A percentile compares a stretch with the other conserved stretches of the same genome.
phyloP scores from a whole-genome alignment of 2,888 invertebrate genomes.

The Leptothorax acervorum region DNA sequence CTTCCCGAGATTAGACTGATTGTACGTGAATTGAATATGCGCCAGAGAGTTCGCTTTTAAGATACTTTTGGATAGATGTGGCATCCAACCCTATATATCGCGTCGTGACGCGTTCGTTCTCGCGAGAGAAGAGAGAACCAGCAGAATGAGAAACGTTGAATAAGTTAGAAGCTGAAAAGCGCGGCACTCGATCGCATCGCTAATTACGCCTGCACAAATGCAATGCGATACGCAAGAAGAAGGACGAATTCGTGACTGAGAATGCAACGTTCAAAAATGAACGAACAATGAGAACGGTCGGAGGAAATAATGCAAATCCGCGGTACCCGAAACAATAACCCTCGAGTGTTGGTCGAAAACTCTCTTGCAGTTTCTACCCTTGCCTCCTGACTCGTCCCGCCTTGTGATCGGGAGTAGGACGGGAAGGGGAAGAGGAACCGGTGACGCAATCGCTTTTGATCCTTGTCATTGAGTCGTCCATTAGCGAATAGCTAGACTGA shows the following conservation, averaged over 20 bases:
- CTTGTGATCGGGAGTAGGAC: constrained; percentile 15
- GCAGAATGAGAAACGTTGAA: constrained; percentile 49
- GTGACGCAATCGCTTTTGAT: constrained; percentile 71
- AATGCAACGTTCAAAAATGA: constrained; percentile 72
- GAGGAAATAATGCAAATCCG: constrained; percentile 75
- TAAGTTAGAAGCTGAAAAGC: constrained; percentile 66
- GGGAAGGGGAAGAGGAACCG: constrained; percentile 52
- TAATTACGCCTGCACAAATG: constrained; percentile 73
- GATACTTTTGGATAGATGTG: constrained; percentile 21
- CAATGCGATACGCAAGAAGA: constrained; percentile 66
- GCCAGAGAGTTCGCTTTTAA: constrained; percentile 27
- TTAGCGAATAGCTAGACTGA: not conserved
- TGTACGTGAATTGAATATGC: constrained; percentile 22
- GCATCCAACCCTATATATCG: constrained; percentile 1
- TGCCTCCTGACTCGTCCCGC: constrained; percentile 46
- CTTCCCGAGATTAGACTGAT: not conserved
- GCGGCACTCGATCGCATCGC: constrained; percentile 69
- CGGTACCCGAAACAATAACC: constrained; percentile 76
- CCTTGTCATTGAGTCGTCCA: constrained; percentile 47
- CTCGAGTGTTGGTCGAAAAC: constrained; percentile 74
- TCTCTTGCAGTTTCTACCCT: constrained; percentile 65
- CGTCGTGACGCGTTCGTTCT: constrained; percentile 35
- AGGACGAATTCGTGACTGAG: constrained; percentile 72
- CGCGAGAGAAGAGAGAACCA: constrained; percentile 36
- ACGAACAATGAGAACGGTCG: constrained; percentile 70